Conservation (phyloP, 2,797 vertebrate genomes). For the Delichon dasypus region DNA sequence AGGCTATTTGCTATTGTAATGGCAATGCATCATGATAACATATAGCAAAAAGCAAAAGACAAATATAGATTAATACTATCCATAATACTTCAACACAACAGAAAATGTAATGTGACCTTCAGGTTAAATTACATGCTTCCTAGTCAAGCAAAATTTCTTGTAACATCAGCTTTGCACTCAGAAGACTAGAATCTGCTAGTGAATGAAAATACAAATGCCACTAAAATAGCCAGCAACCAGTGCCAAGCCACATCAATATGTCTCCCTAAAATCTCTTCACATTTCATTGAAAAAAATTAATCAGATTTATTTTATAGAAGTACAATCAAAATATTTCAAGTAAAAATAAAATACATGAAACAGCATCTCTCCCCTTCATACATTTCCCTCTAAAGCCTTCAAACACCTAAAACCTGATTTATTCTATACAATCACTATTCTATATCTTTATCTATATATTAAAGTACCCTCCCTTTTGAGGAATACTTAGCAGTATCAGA, state of each 20-base stretch:
- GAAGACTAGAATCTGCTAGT: neutral
- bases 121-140: neutral
- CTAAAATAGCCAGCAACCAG: neutral
- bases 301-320: neutral
- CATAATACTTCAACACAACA: conserved; percentile 2
- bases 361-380: neutral
- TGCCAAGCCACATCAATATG: neutral
- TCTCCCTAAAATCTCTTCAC: neutral
- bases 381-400: neutral
- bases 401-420: neutral
- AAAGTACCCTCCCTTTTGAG: neutral
- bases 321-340: neutral
- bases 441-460: neutral
- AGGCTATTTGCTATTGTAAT: conserved; percentile 73
- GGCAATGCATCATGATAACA: conserved; percentile 49
- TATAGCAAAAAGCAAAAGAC: conserved; percentile 48
- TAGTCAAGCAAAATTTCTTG: neutral
- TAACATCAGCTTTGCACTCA: neutral
- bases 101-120: neutral
- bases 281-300: neutral
- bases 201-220: neutral
- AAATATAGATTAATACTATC: conserved; percentile 45
- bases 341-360: neutral
- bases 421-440: neutral
- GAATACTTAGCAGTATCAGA: neutral